Evolutionary conservation across 1,140 invertebrate genomes (phyloP).

Genomic region (Lutraria rhynchaena): DNA sequence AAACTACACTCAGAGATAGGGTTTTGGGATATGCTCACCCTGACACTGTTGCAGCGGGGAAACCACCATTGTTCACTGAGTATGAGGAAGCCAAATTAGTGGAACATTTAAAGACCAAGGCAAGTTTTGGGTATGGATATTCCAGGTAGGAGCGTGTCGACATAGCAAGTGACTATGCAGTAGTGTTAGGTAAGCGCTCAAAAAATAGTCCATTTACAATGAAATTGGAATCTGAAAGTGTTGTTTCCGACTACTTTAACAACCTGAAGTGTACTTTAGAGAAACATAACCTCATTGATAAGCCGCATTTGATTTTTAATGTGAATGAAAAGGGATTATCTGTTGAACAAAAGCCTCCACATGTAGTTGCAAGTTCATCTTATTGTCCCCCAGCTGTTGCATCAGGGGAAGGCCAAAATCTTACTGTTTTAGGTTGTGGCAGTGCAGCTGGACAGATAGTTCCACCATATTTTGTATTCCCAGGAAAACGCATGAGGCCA

Average conservation of each 20-base stretch:
- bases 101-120: background rate
- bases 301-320: too few relatives aligned
- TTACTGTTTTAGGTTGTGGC: slow-evolving; percentile 4
- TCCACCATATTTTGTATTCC: slow-evolving; percentile 10
- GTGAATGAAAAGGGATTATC: slow-evolving; percentile 4
- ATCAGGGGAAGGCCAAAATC: background rate
- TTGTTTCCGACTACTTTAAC: background rate
- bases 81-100: too few relatives aligned
- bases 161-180: background rate
- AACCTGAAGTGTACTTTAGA: too few relatives aligned
- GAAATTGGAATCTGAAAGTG: background rate
- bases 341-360: background rate
- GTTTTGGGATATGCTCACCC: background rate
- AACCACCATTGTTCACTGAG: background rate
- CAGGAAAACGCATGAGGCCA: background rate
- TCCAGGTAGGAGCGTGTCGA: background rate
- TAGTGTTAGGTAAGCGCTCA: background rate
- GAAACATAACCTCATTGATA: too few relatives aligned
- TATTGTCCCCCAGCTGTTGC: too few relatives aligned
- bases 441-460: too few relatives aligned
- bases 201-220: background rate
- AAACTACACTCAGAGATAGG: slow-evolving; percentile 23
- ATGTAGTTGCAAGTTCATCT: too few relatives aligned
- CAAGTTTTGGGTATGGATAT: background rate
- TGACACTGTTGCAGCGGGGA: background rate